A percentile compares a stretch with the other conserved stretches of the same genome.
Conservation (phyloP, 2,113 vertebrate genomes). For the Chitala chitala region DNA sequence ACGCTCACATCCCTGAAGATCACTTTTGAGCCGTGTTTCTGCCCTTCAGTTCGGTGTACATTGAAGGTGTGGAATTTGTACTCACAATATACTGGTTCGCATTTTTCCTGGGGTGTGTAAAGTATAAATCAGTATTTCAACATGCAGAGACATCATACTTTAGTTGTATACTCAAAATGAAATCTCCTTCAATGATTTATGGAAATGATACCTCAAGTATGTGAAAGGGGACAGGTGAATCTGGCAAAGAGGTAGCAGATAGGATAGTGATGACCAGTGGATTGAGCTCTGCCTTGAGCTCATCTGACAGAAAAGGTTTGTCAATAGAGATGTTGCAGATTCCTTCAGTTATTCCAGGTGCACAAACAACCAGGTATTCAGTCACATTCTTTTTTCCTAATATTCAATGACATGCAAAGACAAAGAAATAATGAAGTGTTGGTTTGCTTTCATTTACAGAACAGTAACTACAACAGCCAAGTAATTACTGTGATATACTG, state of each 20-base stretch:
- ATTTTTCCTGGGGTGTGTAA: slow-evolving; percentile 52
- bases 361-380: slow-evolving; percentile 41
- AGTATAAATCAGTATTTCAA: background rate
- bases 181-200: background rate
- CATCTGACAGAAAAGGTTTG: slow-evolving; percentile 65
- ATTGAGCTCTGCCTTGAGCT: slow-evolving; percentile 69
- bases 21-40: slow-evolving; percentile 53
- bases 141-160: background rate
- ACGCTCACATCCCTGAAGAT: slow-evolving; percentile 73
- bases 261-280: slow-evolving; percentile 70
- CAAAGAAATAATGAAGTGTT: background rate
- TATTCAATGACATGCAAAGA: background rate
- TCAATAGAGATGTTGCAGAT: slow-evolving; percentile 63
- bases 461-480: background rate
- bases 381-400: slow-evolving; percentile 59
- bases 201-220: slow-evolving; percentile 60
- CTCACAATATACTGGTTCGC: slow-evolving; percentile 71
- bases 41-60: slow-evolving; percentile 57
- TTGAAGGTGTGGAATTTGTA: slow-evolving; percentile 64
- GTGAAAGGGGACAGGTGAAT: slow-evolving; percentile 54
- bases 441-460: background rate
- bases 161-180: background rate
- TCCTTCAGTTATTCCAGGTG: slow-evolving; percentile 52
- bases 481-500: too few relatives aligned
- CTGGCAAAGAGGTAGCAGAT: slow-evolving; percentile 63